Evolutionary conservation across 2,888 invertebrate genomes (phyloP), one percentile per base, ranked within the genome.

Genomic region (Meandrusa payeni): DNA sequence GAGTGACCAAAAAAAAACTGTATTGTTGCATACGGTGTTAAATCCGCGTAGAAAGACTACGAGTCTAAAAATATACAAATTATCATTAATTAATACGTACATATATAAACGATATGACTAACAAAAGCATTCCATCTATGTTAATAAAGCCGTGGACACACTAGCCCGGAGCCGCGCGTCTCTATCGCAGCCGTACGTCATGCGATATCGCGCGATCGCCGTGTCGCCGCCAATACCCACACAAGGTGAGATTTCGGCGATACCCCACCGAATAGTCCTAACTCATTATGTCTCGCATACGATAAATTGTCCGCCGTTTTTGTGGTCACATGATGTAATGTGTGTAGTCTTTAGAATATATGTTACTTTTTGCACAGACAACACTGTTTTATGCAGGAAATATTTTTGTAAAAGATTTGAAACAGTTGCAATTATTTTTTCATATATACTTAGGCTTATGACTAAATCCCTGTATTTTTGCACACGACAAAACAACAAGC

Each of bases 121-220:
- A n/a, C n/a, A n/a, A n/a, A 27, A 27, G 0, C 10, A 1, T 27
- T 43, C 29, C 37, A 32, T 31, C 10, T 41, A 41, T 28, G 36
- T 37, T 34, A 11, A 22, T 42, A 37, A 47, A 11, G 23, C 37
- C 42, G 28, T 68, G 73, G 72, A 61, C 67, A 71, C 70, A 69
- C 62, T 59, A 46, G 39, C 37, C 22, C 40, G 40, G 56, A 60
- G 61, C 38, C 52, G 61, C 64, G 69, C 65, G 57, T 45, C 46
- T 26, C 45, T 68, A 71, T 71, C 73, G 57, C 52, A 59, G 61
- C 60, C 73, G 72, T 80, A 55, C 64, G 73, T 82, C 81, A 81
- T 72, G 61, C 63, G 64, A 65, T 81, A 79, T 80, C 81, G 71
- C 59, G 56, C 59, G 61, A 77, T 77, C 73, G 64, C 61, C 61